Evolutionary conservation across 2,888 invertebrate species (phyloP), one percentile per base, ranked within the genome.

Genomic region (Drosophila anomalata): DNA sequence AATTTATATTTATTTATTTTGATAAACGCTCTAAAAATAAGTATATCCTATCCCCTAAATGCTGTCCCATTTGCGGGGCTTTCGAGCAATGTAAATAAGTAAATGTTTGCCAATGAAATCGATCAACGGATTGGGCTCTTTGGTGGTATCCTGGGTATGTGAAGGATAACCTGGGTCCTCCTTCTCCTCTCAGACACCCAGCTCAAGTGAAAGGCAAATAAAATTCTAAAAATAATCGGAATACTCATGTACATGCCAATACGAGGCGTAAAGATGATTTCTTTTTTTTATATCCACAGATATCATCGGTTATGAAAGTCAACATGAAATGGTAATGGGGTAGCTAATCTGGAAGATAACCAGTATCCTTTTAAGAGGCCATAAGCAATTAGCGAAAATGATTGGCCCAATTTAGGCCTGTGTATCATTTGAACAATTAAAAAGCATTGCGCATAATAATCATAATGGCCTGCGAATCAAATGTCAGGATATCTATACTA

Each of bases 101-200:
- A 44, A 68, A 68, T 46, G 36, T 57, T 57, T 57, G 71, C 50
- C 50, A n/a, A 71, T 57, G 82, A 77, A 81, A 82, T 82, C 79
- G 81, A 81, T 79, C 79, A 82, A 77, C 66, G 79, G 86, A 75
- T 81, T 81, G 74, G 57, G 66, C 68, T 59, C 41, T 14, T 42
- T 20, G 20, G 76, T 70, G 71, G 61, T 50, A 6, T 7, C 11
- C 11, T 33, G 11, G 36, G 36, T 36, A n/a, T 17, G 26, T 17
- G 17, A 17, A 17, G 17, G 17, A 17, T 17, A 17, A 17, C 17
- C 17, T 17, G 17, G 33, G 22, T 24, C 22, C 22, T 24, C 22
- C 22, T 24, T 20, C 42, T 36, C n/a, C 36, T n/a, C 2, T 50
- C 14, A 5, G 17, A 31, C 17, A 5, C 46, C 48, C 31, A 42